Evolutionary conservation across 2,888 invertebrate species (phyloP).

Genomic region (Cheilosia impressa): DNA sequence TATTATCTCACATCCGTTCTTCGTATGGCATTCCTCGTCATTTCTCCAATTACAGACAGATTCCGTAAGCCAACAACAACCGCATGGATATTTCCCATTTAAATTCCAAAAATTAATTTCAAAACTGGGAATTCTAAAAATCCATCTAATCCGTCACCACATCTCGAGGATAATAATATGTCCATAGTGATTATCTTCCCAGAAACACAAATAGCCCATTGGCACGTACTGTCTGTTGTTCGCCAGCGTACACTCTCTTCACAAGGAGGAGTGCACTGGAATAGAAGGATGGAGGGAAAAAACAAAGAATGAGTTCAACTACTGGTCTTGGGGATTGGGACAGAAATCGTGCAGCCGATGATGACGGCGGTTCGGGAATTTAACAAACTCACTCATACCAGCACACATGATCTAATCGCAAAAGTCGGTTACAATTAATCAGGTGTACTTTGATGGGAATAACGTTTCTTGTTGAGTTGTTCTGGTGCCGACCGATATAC

Average conservation of each 20-base stretch:
- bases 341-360: constrained; percentile 46
- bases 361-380: constrained; percentile 45
- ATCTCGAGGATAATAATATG: constrained; percentile 20
- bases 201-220: constrained; percentile 38
- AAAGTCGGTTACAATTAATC: constrained; percentile 72
- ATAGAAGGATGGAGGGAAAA: background rate
- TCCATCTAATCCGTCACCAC: constrained; percentile 31
- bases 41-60: background rate
- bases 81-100: background rate
- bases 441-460: constrained; percentile 65
- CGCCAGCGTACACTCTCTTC: background rate
- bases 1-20: background rate
- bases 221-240: constrained; percentile 11
- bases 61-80: background rate
- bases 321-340: background rate
- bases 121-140: constrained; percentile 8
- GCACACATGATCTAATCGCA: constrained; percentile 53
- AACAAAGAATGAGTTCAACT: constrained; percentile 48
- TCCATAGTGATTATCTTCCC: constrained; percentile 34
- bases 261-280: background rate
- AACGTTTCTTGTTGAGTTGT: constrained; percentile 46
- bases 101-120: constrained; percentile 16
- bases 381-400: constrained; percentile 1
- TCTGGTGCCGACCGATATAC: constrained; percentile 28
- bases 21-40: background rate